Conservation (phyloP, 2,797 vertebrate genomes). For the Propithecus deckenii region DNA sequence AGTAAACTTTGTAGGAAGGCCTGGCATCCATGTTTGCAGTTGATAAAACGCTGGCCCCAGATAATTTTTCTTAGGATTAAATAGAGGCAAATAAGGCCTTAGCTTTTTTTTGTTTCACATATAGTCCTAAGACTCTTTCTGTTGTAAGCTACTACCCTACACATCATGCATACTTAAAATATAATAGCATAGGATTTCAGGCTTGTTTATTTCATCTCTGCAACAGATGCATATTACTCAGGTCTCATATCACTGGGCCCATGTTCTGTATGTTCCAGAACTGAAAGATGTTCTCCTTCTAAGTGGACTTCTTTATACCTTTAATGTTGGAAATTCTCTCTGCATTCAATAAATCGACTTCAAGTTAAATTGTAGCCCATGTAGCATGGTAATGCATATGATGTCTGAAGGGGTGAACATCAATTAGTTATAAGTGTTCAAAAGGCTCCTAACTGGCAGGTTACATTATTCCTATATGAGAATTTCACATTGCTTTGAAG, state of each 20-base stretch:
- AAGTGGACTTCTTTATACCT: background rate
- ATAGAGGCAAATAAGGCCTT: background rate
- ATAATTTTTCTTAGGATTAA: background rate
- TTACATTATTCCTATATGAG: conserved; percentile 56
- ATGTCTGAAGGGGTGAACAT: conserved; percentile 52
- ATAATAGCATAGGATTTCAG: background rate
- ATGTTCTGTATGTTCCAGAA: background rate
- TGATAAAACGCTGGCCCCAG: background rate
- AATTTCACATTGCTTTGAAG: conserved; percentile 48
- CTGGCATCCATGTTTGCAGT: background rate
- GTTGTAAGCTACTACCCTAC: background rate
- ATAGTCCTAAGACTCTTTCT: background rate
- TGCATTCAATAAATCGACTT: background rate
- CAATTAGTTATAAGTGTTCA: conserved; percentile 65
- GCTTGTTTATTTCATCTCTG: background rate
- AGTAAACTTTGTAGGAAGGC: background rate
- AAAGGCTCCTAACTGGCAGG: conserved; percentile 46
- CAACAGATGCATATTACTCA: background rate
- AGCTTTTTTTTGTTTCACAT: background rate
- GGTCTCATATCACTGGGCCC: background rate
- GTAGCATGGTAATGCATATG: conserved; percentile 52
- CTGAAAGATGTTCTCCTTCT: background rate
- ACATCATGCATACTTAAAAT: background rate
- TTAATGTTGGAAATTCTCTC: background rate
- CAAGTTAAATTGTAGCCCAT: conserved; percentile 42